These are phyloP conservation scores for Apodemia mormo DNA, from an alignment of 2,888 invertebrate species.

Conservation along the genomic window DNA sequence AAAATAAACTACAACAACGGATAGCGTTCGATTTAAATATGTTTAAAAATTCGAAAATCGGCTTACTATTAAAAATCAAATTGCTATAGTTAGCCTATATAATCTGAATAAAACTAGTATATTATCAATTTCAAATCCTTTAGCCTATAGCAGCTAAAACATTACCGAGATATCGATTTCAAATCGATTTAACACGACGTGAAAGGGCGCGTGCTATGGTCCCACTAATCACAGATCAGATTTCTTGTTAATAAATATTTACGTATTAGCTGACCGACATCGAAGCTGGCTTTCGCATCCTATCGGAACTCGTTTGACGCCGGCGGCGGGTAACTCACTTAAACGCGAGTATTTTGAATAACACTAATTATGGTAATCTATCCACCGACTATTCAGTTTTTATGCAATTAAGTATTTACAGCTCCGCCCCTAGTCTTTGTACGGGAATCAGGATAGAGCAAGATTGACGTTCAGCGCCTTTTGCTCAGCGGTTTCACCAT, in stretches of 20 bases:
- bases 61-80: too few species aligned
- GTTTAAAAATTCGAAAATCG: too few species aligned
- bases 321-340: conserved; percentile 8
- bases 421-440: too few species aligned
- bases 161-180: conserved; percentile 6
- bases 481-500: too few species aligned
- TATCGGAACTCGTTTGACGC: conserved; percentile 29
- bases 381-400: conserved; percentile 3
- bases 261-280: conserved; percentile 45
- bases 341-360: not conserved
- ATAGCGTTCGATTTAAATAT: too few species aligned
- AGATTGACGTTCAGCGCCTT: too few species aligned
- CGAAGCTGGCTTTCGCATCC: conserved; percentile 39
- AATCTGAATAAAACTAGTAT: too few species aligned
- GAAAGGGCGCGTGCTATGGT: conserved; percentile 22
- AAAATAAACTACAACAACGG: too few species aligned
- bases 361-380: conserved; percentile 16
- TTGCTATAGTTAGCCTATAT: too few species aligned
- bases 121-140: not conserved
- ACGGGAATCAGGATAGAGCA: too few species aligned
- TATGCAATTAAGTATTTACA: not conserved
- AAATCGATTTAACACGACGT: conserved; percentile 2
- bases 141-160: not conserved
- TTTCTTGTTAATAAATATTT: conserved; percentile 42
- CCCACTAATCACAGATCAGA: conserved; percentile 37